Evolutionary conservation across 2,113 vertebrate species (phyloP).

Genomic region (Xenotilapia longispinis): DNA sequence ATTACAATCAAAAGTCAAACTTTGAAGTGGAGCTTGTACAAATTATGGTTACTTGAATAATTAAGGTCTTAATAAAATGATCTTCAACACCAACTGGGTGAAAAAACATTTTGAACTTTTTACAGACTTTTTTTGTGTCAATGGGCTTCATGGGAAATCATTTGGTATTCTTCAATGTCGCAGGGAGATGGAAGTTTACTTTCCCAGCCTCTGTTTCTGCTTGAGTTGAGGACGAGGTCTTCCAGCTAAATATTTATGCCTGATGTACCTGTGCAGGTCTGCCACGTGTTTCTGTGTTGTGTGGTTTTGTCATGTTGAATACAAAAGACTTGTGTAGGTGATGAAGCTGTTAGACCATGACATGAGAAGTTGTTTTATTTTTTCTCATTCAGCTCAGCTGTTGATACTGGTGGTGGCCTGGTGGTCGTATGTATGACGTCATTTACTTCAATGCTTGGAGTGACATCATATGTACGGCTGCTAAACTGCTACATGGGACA

Average conservation of each 20-base stretch:
- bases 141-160: neutral
- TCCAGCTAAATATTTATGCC: neutral
- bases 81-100: neutral
- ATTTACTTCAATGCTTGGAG: conserved; percentile 92
- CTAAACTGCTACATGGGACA: conserved; percentile 90
- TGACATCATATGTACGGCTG: conserved; percentile 98
- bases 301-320: neutral
- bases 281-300: neutral
- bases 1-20: neutral
- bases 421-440: conserved; percentile 95
- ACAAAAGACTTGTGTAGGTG: neutral
- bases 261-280: neutral
- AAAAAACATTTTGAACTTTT: neutral
- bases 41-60: neutral
- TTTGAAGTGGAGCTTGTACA: neutral
- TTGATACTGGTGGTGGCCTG: conserved; percentile 84
- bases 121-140: neutral
- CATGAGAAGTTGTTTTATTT: neutral
- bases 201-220: neutral
- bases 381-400: neutral
- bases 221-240: neutral
- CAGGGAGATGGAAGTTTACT: neutral
- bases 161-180: neutral
- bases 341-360: neutral
- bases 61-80: neutral